phyloP scores from a whole-genome alignment of 2,888 invertebrate species.

The Parnassius orleans region DNA sequence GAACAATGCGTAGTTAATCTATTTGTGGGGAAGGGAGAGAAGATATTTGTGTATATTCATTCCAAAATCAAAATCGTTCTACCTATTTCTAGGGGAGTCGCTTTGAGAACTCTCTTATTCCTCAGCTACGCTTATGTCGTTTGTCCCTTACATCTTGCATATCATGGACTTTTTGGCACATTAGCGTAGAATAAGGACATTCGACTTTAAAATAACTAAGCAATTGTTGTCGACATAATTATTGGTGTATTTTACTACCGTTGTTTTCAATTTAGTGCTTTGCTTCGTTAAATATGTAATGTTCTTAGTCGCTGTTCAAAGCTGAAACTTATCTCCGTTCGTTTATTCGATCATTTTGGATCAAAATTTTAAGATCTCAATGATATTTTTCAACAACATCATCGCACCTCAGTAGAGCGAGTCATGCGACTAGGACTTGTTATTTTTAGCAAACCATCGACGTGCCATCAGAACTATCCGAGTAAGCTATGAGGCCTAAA shows the following conservation, averaged over 20 bases:
- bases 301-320: background rate
- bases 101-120: background rate
- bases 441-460: background rate
- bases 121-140: background rate
- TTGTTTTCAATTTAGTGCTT: background rate
- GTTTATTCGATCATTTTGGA: too few species aligned
- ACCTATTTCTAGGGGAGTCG: background rate
- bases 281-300: background rate
- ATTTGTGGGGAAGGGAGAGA: background rate
- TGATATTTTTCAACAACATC: background rate
- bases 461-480: background rate
- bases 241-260: conserved; percentile 49
- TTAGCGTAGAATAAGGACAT: conserved; percentile 60
- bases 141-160: conserved; percentile 46
- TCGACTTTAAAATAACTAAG: conserved; percentile 56
- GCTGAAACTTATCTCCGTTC: too few species aligned
- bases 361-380: too few species aligned
- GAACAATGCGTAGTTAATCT: background rate
- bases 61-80: background rate
- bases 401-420: background rate
- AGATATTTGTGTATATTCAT: background rate
- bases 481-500: background rate
- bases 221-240: conserved; percentile 70
- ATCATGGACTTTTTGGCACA: conserved; percentile 76
- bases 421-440: background rate